These are phyloP conservation scores for Setipinna tenuifilis DNA, from an alignment of 2,797 vertebrate genomes.

Conservation along the genomic window DNA sequence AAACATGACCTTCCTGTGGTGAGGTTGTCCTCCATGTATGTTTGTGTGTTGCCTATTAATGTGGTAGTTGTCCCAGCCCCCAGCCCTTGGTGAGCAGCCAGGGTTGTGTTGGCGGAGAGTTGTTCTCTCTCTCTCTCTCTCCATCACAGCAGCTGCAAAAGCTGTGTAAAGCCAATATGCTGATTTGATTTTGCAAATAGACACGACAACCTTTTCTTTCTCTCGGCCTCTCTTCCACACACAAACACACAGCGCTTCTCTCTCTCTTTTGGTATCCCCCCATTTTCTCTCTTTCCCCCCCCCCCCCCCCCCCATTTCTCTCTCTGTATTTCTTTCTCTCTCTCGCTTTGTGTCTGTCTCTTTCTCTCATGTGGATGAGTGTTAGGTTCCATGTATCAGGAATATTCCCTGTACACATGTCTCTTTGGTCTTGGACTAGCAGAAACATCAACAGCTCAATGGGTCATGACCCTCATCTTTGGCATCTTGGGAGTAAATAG, in stretches of 20 bases:
- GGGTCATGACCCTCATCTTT: not conserved
- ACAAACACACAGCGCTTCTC: too few species aligned
- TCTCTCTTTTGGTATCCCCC: too few species aligned
- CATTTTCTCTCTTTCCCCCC: too few species aligned
- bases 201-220: not conserved
- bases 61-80: not conserved
- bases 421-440: not conserved
- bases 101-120: not conserved
- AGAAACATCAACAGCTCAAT: not conserved
- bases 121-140: not conserved
- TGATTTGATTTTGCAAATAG: constrained; percentile 21
- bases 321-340: too few species aligned
- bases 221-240: too few species aligned
- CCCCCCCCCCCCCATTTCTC: too few species aligned
- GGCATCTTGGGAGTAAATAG: not conserved
- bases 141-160: not conserved
- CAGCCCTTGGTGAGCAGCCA: not conserved
- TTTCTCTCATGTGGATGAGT: not conserved
- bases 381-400: not conserved
- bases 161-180: not conserved
- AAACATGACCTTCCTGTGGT: constrained; percentile 5
- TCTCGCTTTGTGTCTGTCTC: not conserved
- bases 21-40: not conserved
- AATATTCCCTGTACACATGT: not conserved
- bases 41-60: constrained; percentile 20